Percentiles rank a stretch among this genome's conserved stretches.
phyloP scores from a whole-genome alignment of 1,140 invertebrate species.

The Cherax quadricarinatus region DNA sequence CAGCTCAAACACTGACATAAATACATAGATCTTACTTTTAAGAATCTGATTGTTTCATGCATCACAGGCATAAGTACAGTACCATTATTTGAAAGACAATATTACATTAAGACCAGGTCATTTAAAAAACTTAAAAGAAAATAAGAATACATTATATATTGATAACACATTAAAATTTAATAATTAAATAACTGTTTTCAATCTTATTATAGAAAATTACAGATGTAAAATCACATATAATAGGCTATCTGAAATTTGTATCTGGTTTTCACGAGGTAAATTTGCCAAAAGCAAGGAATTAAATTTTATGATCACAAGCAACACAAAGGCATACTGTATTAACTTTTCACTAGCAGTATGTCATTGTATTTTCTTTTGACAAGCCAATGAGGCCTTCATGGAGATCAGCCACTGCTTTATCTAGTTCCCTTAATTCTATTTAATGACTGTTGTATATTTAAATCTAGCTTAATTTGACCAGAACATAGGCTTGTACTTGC shows the following conservation, averaged over 20 bases:
- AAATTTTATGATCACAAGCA: not conserved
- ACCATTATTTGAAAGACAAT: constrained; percentile 37
- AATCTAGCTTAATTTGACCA: constrained; percentile 29
- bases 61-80: constrained; percentile 43
- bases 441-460: constrained; percentile 34
- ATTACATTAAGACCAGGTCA: constrained; percentile 21
- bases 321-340: not conserved
- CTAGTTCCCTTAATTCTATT: constrained; percentile 30
- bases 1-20: not conserved
- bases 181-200: not conserved
- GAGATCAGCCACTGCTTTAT: constrained; percentile 15
- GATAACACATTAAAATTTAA: not conserved
- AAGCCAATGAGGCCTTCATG: not conserved
- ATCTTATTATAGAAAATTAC: not conserved
- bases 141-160: not conserved
- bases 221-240: not conserved
- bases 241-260: not conserved
- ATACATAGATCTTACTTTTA: constrained; percentile 5
- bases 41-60: constrained; percentile 22
- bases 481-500: constrained; percentile 36
- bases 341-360: not conserved
- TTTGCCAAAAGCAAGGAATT: not conserved
- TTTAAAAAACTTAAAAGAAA: not conserved
- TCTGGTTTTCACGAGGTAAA: constrained; percentile 10
- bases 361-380: not conserved